A percentile compares a stretch with the other conserved stretches of the same genome.
Conservation (phyloP, 2,888 invertebrate species). For the Cantharis rustica region DNA sequence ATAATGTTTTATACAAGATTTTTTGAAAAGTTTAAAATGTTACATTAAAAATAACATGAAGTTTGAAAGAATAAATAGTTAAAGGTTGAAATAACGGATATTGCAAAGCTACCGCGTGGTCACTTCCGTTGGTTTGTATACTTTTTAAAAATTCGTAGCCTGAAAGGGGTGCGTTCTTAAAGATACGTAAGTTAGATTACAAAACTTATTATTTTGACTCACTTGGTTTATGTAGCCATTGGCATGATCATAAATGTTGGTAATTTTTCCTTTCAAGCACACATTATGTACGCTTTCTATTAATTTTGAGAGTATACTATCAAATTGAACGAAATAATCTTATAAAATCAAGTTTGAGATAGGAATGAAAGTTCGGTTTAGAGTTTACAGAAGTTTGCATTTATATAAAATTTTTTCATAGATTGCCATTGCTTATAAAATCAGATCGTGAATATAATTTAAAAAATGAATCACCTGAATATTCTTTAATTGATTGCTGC, state of each 20-base stretch:
- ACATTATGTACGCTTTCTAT: neutral
- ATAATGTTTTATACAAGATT: no score
- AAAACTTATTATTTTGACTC: no score
- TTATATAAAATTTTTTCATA: neutral
- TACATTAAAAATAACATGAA: no score
- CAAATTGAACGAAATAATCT: neutral
- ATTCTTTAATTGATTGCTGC: neutral
- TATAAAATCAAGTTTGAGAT: neutral
- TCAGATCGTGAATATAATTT: neutral
- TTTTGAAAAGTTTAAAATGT: no score
- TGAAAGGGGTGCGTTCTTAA: no score
- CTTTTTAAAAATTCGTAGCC: no score
- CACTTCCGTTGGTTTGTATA: no score
- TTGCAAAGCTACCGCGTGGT: no score
- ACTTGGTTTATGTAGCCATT: neutral
- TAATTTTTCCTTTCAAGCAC: no score
- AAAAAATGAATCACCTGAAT: neutral
- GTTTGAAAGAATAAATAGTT: no score
- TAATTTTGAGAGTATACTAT: neutral
- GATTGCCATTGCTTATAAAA: neutral
- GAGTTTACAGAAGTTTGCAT: neutral
- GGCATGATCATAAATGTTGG: neutral
- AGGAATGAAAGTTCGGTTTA: neutral
- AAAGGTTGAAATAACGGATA: no score
- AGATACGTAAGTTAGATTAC: no score